Evolutionary conservation across 1,140 invertebrate species (phyloP), one percentile per base, ranked within the genome.

Genomic region (Zophobas atratus): DNA sequence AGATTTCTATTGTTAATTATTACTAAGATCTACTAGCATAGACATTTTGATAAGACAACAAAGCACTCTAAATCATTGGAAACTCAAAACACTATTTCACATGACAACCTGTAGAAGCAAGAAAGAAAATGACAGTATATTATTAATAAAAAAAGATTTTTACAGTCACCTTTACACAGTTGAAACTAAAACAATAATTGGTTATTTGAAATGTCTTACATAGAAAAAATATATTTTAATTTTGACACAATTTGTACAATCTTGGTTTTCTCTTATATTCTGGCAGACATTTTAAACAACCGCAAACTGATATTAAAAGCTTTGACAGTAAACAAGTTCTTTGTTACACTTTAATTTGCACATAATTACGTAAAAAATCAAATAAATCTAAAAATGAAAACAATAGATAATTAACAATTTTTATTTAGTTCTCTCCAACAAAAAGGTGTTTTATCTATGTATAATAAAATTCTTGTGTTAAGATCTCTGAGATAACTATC

Each of bases 21-120:
- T 51, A n/a, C 79, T 81, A 81, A 80, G 70, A 77, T 20, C 81
- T 80, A 77, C 73, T 73, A 80, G 79, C 79, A 82, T 75, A 80
- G 76, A 81, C 80, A 74, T 73, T 79, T 71, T 77, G 79, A 82
- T 76, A 56, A 57, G 74, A 76, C 75, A 60, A 78, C 53, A 70
- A 80, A 70, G 71, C 76, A 43, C 77, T 33, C 76, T 70, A 67
- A 63, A 76, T 3, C 39, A 43, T 8, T 67, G 2, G 39, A 2
- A 67, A 67, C n/a, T 36, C n/a, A 33, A 67, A 67, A 41, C 70
- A 72, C 51, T 72, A 72, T 55, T 72, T 38, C 46, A 38, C 34
- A 6, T 72, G 49, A 1, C 6, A 20, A 72, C 8, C 60, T 60
- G 39, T 67, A 67, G 60, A 67, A 67, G 60, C 60, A 43, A 57